phyloP scores from a whole-genome alignment of 2,797 vertebrate genomes.

The Anolis apletophallus region DNA sequence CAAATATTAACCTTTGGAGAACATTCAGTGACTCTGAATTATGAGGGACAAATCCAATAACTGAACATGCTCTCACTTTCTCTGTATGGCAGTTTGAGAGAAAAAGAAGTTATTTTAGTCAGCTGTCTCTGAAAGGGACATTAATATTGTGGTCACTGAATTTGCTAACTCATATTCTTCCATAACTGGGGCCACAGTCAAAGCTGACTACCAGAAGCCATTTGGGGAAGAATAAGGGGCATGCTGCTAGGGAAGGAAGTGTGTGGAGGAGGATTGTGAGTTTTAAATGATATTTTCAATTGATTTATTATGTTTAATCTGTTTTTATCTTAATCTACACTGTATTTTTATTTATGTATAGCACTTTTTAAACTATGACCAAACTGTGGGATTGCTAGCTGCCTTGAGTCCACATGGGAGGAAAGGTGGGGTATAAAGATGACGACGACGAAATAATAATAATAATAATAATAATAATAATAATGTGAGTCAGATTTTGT shows the following conservation, averaged over 20 bases:
- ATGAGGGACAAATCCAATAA: neutral
- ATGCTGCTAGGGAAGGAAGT: too few species aligned
- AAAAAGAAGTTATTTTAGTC: neutral
- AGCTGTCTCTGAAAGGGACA: neutral
- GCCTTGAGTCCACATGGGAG: too few species aligned
- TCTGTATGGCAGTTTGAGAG: neutral
- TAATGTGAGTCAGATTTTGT: neutral
- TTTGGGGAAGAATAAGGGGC: too few species aligned
- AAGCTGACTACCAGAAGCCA: neutral
- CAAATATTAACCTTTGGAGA: slow-evolving; percentile 20
- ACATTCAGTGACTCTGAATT: neutral
- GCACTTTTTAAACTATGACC: too few species aligned
- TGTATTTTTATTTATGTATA: too few species aligned
- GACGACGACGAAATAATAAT: too few species aligned
- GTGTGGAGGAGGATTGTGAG: too few species aligned
- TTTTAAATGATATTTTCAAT: too few species aligned
- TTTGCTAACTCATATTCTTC: neutral
- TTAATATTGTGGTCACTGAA: neutral
- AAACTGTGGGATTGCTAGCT: too few species aligned
- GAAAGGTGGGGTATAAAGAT: too few species aligned
- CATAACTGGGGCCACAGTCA: neutral
- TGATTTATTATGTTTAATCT: too few species aligned
- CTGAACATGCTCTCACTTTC: neutral
- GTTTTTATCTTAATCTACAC: too few species aligned
- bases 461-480: neutral